phyloP scores from a whole-genome alignment of 2,797 vertebrate species.

The Harpagifer antarcticus region DNA sequence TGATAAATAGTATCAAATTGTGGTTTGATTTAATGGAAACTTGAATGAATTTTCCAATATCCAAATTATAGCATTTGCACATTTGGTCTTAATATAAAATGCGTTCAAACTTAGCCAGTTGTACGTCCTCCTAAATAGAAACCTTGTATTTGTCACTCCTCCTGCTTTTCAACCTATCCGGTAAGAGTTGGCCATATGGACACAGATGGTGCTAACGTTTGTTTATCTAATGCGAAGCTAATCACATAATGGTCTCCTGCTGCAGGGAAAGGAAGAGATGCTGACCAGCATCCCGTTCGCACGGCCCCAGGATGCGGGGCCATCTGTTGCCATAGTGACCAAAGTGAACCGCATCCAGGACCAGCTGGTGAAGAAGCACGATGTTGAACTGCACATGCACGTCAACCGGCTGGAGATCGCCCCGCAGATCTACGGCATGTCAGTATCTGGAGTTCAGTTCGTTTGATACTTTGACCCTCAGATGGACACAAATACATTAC shows the following conservation, averaged over 20 bases:
- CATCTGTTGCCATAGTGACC: constrained; percentile 96
- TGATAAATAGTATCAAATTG: no score
- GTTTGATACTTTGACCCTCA: background rate
- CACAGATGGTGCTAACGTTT: constrained; percentile 7
- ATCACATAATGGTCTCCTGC: constrained; percentile 21
- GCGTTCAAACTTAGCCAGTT: background rate
- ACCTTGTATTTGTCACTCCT: background rate
- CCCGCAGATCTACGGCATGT: constrained; percentile 99
- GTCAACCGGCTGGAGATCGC: constrained; percentile 98
- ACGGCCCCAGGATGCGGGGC: constrained; percentile 94
- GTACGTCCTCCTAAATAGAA: background rate
- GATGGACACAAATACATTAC: background rate
- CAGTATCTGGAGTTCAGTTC: constrained; percentile 73
- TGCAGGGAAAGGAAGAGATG: constrained; percentile 94
- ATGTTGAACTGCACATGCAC: constrained; percentile 97
- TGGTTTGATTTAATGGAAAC: background rate
- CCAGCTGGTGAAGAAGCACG: constrained; percentile 97
- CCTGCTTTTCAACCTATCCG: background rate
- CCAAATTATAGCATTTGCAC: background rate
- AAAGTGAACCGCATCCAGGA: constrained; percentile 99
- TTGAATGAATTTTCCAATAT: background rate
- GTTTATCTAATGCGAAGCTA: constrained; percentile 1
- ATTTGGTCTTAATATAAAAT: background rate
- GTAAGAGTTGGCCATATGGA: background rate
- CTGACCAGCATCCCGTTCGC: constrained; percentile 95